Conservation (phyloP, 1,140 invertebrate genomes). For the Mya arenaria region DNA sequence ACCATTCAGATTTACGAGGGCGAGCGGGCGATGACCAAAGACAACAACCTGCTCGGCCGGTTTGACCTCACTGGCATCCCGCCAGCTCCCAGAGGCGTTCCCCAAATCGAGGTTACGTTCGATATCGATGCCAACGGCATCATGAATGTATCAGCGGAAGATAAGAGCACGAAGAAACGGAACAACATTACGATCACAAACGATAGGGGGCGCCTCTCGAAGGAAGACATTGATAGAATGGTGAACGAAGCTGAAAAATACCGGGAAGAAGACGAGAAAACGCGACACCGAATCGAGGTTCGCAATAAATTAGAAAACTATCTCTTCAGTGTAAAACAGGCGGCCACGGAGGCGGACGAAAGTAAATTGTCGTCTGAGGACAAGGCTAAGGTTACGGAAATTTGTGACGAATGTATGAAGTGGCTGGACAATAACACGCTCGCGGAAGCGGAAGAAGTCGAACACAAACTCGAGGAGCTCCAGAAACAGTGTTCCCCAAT, state of each 20-base stretch:
- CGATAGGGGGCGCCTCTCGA: slow-evolving; percentile 93
- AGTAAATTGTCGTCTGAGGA: slow-evolving; percentile 81
- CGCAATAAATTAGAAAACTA: slow-evolving; percentile 84
- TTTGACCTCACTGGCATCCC: slow-evolving; percentile 93
- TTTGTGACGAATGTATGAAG: slow-evolving; percentile 85
- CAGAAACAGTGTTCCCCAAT: slow-evolving; percentile 79
- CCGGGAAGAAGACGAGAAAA: slow-evolving; percentile 91
- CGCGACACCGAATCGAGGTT: slow-evolving; percentile 91
- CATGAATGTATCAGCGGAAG: slow-evolving; percentile 80
- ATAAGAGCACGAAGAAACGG: slow-evolving; percentile 86
- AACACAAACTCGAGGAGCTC: slow-evolving; percentile 72
- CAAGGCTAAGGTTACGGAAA: slow-evolving; percentile 7
- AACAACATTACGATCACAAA: slow-evolving; percentile 96
- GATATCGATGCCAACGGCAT: slow-evolving; percentile 84
- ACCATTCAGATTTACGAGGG: slow-evolving; percentile 90
- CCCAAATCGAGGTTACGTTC: slow-evolving; percentile 87
- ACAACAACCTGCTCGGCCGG: slow-evolving; percentile 83
- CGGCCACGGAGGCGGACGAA: slow-evolving; percentile 85
- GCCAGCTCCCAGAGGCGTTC: slow-evolving; percentile 94
- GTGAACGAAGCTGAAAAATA: slow-evolving; percentile 98
- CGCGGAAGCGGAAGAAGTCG: slow-evolving; percentile 75
- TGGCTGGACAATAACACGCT: slow-evolving; percentile 96
- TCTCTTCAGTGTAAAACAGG: slow-evolving; percentile 94
- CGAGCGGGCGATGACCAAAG: slow-evolving; percentile 93
- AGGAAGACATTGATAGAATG: slow-evolving; percentile 98